A percentile compares a stretch with the other conserved stretches of the same genome.
phyloP scores from a whole-genome alignment of 2,113 vertebrate genomes.

The Polypterus senegalus region DNA sequence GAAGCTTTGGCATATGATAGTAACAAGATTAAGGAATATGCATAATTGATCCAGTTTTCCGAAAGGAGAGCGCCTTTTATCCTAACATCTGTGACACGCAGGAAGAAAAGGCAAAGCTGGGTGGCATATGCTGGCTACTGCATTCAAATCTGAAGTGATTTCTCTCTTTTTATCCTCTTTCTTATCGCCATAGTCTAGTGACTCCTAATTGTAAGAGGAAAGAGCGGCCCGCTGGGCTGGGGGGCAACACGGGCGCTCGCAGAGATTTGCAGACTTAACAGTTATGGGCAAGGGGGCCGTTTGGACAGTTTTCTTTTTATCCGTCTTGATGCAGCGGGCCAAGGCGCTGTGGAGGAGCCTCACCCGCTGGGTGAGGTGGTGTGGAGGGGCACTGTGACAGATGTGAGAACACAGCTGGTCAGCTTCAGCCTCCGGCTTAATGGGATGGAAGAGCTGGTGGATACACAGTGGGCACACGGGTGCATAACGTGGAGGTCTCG shows the following conservation, averaged over 20 bases:
- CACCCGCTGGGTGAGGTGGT: not conserved
- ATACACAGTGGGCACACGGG: too few relatives aligned
- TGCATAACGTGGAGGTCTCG: too few relatives aligned
- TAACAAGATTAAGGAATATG: constrained; percentile 42
- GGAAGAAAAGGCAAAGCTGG: constrained; percentile 26
- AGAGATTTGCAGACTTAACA: not conserved
- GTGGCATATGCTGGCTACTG: constrained; percentile 30
- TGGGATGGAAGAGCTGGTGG: not conserved
- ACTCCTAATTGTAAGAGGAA: constrained; percentile 6
- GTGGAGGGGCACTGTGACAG: not conserved
- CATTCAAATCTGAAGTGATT: constrained; percentile 26
- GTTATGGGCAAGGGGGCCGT: not conserved
- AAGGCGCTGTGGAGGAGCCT: not conserved
- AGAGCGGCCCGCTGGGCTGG: constrained; percentile 2
- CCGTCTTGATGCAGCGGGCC: not conserved
- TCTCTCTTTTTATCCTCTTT: constrained; percentile 6
- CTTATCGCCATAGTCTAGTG: constrained; percentile 19
- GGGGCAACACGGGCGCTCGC: not conserved
- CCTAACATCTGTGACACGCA: constrained; percentile 36
- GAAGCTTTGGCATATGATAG: constrained; percentile 33
- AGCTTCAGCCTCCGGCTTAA: not conserved
- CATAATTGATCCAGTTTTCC: constrained; percentile 37
- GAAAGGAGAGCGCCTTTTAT: constrained; percentile 30
- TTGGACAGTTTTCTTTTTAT: not conserved
- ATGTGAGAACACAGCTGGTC: not conserved